These are phyloP conservation scores for Diplodus sargus DNA, from an alignment of 2,797 vertebrate genomes.

Conservation along the genomic window DNA sequence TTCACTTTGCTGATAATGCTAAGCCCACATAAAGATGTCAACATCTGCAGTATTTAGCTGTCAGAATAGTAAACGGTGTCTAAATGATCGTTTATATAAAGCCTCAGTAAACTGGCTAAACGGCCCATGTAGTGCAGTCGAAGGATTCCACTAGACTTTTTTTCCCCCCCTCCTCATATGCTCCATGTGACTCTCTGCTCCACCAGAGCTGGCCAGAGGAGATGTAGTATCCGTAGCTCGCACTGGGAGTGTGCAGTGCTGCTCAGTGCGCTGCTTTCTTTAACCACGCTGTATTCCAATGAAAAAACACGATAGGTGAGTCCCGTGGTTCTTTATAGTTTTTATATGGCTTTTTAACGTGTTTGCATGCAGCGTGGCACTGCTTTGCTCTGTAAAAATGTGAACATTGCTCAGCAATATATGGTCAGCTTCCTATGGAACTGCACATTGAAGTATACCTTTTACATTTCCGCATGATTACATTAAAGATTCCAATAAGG, in stretches of 20 bases:
- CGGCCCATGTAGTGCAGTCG: slow-evolving; percentile 68
- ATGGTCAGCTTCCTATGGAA: background rate
- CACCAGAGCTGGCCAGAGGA: slow-evolving; percentile 74
- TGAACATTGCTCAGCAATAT: background rate
- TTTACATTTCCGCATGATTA: background rate
- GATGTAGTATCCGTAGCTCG: slow-evolving; percentile 75
- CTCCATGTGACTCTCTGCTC: slow-evolving; percentile 85
- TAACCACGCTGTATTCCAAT: slow-evolving; percentile 81
- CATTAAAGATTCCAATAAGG: background rate
- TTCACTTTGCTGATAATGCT: background rate
- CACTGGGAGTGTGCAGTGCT: slow-evolving; percentile 79
- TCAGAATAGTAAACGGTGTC: background rate
- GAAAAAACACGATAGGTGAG: slow-evolving; percentile 87
- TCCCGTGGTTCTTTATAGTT: slow-evolving; percentile 33
- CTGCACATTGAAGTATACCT: background rate
- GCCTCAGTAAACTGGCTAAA: slow-evolving; percentile 40
- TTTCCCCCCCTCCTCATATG: slow-evolving; percentile 62
- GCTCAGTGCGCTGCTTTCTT: slow-evolving; percentile 70
- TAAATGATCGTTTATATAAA: slow-evolving; percentile 2
- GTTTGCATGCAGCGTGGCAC: slow-evolving; percentile 20
- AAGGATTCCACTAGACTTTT: slow-evolving; percentile 76
- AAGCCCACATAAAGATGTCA: background rate
- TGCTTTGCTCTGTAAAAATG: background rate
- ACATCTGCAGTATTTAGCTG: background rate
- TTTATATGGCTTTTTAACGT: background rate